Conservation (phyloP, 1,140 invertebrate species). For the Ceratoteleas bidentatus region DNA sequence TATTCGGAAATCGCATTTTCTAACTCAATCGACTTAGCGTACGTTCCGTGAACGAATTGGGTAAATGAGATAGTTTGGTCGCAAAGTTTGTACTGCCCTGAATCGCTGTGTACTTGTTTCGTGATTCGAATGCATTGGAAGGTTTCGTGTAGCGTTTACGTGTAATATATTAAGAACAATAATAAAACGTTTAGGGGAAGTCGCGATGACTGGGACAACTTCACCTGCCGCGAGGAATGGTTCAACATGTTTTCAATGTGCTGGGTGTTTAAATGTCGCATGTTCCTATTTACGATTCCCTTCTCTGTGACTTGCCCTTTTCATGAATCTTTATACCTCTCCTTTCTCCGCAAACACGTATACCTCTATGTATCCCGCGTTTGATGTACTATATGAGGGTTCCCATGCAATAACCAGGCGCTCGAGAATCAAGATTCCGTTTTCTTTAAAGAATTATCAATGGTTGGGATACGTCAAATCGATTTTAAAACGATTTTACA, state of each 20-base stretch:
- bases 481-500: no score
- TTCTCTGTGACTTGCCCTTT: slow-evolving; percentile 69
- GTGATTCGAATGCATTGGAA: no score
- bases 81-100: no score
- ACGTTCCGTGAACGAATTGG: slow-evolving; percentile 5
- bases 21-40: slow-evolving; percentile 12
- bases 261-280: slow-evolving; percentile 78
- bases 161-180: no score
- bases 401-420: no score
- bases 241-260: slow-evolving; percentile 66
- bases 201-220: slow-evolving; percentile 36
- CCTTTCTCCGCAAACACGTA: slow-evolving; percentile 51
- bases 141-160: no score
- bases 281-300: slow-evolving; percentile 75
- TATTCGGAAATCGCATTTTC: slow-evolving; percentile 49
- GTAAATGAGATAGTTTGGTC: no score
- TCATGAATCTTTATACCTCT: slow-evolving; percentile 56
- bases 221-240: slow-evolving; percentile 38
- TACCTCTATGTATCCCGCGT: slow-evolving; percentile 37
- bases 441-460: no score
- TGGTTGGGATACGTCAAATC: no score
- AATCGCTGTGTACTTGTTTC: no score
- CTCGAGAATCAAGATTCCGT: no score
- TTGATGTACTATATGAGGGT: slow-evolving; percentile 43
- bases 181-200: background rate